Conservation (phyloP, 2,113 vertebrate genomes). For the Coryphaenoides rupestris region DNA sequence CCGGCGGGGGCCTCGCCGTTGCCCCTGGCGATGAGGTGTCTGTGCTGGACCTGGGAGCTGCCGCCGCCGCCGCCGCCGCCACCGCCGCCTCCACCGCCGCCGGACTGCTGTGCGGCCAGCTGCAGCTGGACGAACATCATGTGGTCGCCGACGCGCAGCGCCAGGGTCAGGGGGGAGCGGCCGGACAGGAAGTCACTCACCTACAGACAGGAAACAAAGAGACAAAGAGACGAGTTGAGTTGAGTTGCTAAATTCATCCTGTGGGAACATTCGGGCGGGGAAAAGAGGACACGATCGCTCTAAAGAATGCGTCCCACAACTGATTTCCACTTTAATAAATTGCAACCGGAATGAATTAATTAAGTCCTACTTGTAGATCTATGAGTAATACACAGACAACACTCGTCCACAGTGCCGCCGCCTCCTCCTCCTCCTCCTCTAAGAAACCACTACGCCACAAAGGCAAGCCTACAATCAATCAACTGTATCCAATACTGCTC, state of each 20-base stretch:
- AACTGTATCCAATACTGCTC: constrained; percentile 37
- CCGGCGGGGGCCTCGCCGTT: constrained; percentile 54
- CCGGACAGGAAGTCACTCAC: constrained; percentile 98
- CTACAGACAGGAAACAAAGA: constrained; percentile 62
- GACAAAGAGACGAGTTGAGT: neutral
- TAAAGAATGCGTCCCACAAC: too few relatives aligned
- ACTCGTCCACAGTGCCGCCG: too few relatives aligned
- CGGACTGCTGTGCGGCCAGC: constrained; percentile 88
- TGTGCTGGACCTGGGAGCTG: constrained; percentile 74
- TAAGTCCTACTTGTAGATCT: too few relatives aligned
- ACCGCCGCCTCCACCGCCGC: constrained; percentile 71
- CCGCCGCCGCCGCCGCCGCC: too few relatives aligned
- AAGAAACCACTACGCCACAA: constrained; percentile 12
- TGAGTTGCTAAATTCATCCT: neutral
- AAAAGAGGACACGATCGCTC: too few relatives aligned
- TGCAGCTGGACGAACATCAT: constrained; percentile 99
- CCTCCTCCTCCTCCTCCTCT: too few relatives aligned
- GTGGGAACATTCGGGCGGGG: neutral
- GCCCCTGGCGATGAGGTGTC: constrained; percentile 74
- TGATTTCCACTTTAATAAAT: too few relatives aligned
- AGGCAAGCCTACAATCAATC: constrained; percentile 29
- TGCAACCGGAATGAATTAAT: too few relatives aligned
- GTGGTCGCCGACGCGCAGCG: constrained; percentile 93
- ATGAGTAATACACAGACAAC: too few relatives aligned
- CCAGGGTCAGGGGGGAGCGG: constrained; percentile 92